These are phyloP conservation scores for Hyppa rectilinea DNA, from an alignment of 2,888 invertebrate genomes.

Conservation along the genomic window DNA sequence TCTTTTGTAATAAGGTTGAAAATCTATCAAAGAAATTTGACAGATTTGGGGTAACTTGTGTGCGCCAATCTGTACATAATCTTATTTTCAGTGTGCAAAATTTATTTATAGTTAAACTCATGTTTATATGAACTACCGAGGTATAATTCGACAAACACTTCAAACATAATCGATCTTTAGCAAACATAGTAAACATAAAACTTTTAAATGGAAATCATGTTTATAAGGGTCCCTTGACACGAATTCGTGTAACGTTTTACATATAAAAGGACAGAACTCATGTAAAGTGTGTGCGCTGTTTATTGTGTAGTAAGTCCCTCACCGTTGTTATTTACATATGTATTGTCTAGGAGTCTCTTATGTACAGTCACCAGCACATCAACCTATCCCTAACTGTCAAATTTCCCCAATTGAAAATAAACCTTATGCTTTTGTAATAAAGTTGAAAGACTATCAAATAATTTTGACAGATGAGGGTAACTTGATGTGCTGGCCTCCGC, in stretches of 20 bases:
- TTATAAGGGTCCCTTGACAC: conserved; percentile 60
- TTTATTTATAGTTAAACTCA: background rate
- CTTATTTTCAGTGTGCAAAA: background rate
- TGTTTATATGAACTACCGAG: background rate
- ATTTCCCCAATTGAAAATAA: no score
- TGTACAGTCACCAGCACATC: no score
- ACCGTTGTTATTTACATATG: conserved; percentile 47
- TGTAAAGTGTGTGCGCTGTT: conserved; percentile 50
- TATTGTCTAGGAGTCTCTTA: conserved; percentile 43
- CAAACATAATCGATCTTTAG: conserved; percentile 47
- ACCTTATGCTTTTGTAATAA: no score
- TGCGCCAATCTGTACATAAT: no score
- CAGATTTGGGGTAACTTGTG: no score
- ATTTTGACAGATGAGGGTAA: no score
- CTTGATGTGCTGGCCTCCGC: no score
- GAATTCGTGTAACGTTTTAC: conserved; percentile 61
- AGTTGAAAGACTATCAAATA: no score
- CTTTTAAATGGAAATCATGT: conserved; percentile 60
- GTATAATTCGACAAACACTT: conserved; percentile 26
- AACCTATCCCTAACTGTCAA: no score
- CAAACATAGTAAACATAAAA: conserved; percentile 40
- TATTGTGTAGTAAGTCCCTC: conserved; percentile 46
- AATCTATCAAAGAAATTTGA: no score
- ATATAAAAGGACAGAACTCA: conserved; percentile 56
- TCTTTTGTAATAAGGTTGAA: no score